A percentile compares a stretch with the other conserved stretches of the same genome.
Conservation (phyloP, 2,113 vertebrate species). For the Poecilia latipinna region DNA sequence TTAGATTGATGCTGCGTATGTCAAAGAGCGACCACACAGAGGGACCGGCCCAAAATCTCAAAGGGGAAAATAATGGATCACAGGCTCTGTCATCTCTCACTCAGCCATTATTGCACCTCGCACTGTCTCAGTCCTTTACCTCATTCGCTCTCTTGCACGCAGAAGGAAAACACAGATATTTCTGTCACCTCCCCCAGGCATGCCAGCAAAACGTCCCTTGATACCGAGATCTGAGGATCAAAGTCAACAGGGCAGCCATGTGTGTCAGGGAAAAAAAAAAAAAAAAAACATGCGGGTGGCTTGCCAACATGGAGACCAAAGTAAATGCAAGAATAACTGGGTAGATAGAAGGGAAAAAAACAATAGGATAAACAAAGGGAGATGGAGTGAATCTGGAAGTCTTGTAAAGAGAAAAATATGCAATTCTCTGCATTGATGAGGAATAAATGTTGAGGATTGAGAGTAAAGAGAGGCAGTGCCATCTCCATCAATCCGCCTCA, state of each 20-base stretch:
- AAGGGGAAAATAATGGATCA: slow-evolving; percentile 58
- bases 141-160: slow-evolving; percentile 22
- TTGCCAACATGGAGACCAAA: slow-evolving; percentile 38
- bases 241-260: slow-evolving; percentile 69
- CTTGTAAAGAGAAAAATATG: slow-evolving; percentile 7
- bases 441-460: slow-evolving; percentile 23
- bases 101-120: slow-evolving; percentile 60
- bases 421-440: slow-evolving; percentile 27
- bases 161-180: slow-evolving; percentile 71
- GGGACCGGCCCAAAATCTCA: slow-evolving; percentile 50
- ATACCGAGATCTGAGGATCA: slow-evolving; percentile 72
- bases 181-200: slow-evolving; percentile 66
- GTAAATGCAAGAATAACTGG: slow-evolving; percentile 23
- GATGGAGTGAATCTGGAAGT: slow-evolving; percentile 6
- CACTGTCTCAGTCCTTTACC: slow-evolving; percentile 30
- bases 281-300: slow-evolving; percentile 16
- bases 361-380: slow-evolving; percentile 27
- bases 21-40: slow-evolving; percentile 43
- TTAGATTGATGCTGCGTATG: slow-evolving; percentile 57
- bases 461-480: slow-evolving; percentile 14
- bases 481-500: not conserved
- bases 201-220: slow-evolving; percentile 64
- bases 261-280: slow-evolving; percentile 39
- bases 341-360: slow-evolving; percentile 26
- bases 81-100: slow-evolving; percentile 63